These are phyloP conservation scores for Nephrotoma appendiculata DNA, from an alignment of 2,888 invertebrate genomes.

Conservation along the genomic window DNA sequence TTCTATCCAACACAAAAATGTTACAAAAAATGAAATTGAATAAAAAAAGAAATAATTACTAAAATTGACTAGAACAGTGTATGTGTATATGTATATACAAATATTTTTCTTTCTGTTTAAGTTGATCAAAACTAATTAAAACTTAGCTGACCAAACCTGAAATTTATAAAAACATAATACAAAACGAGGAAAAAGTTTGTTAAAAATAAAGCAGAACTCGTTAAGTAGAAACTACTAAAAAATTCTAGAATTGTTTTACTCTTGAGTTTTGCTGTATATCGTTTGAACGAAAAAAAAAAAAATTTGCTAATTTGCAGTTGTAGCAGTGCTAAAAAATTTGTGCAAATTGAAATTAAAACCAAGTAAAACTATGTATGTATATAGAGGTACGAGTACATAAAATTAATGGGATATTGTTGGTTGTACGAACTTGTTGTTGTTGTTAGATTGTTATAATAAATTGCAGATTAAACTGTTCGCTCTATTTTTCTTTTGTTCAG, in stretches of 20 bases:
- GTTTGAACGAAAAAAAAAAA: neutral
- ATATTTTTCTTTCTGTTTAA: too few species aligned
- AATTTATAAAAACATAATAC: too few species aligned
- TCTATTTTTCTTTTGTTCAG: neutral
- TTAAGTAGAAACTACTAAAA: too few species aligned
- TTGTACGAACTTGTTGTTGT: neutral
- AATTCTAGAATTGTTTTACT: neutral
- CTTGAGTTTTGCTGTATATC: neutral
- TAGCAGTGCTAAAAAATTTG: neutral
- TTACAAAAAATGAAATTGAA: too few species aligned
- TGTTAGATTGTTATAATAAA: neutral
- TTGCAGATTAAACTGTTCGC: neutral
- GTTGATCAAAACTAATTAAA: too few species aligned
- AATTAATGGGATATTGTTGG: neutral
- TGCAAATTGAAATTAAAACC: neutral
- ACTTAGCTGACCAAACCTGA: too few species aligned
- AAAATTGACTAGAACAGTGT: too few species aligned
- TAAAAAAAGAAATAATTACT: too few species aligned
- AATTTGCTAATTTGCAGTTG: neutral
- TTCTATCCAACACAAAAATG: too few species aligned
- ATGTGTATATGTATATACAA: too few species aligned
- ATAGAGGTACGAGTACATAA: neutral
- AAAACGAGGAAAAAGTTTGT: too few species aligned
- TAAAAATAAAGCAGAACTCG: too few species aligned
- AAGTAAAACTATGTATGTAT: neutral